Percentiles rank a stretch among this genome's conserved stretches.
Conservation (phyloP, 2,113 vertebrate species). For the Carlito syrichta region DNA sequence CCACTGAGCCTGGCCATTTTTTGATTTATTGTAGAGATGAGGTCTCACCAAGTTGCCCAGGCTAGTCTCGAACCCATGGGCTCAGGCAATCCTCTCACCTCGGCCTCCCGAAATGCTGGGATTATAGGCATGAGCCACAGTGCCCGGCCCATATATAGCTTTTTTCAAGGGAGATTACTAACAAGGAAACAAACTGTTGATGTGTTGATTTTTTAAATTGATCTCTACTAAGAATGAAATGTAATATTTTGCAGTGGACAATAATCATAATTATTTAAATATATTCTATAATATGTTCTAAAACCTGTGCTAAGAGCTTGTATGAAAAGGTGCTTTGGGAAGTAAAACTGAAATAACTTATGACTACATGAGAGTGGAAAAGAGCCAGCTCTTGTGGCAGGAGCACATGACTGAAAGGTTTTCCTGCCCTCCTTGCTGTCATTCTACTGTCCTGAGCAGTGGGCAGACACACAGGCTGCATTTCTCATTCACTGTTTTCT, state of each 20-base stretch:
- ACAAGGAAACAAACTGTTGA: conserved; percentile 13
- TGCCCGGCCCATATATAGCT: too few species aligned
- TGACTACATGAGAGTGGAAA: background rate
- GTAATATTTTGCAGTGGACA: background rate
- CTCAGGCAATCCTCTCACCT: background rate
- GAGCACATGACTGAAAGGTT: background rate
- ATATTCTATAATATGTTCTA: background rate
- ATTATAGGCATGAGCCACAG: background rate
- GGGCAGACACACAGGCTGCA: background rate
- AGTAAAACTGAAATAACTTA: background rate
- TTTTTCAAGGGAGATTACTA: background rate
- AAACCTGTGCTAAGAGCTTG: background rate
- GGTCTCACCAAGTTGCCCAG: background rate
- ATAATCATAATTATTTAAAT: background rate
- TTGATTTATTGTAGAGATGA: background rate
- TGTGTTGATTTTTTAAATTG: background rate
- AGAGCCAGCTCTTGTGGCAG: background rate
- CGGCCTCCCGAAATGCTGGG: background rate
- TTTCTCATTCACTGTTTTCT: background rate
- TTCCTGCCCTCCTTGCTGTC: background rate
- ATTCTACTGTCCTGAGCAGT: background rate
- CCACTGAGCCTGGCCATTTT: background rate
- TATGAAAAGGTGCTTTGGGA: background rate
- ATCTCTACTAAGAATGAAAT: background rate
- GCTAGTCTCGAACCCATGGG: background rate